Base-by-base conservation (phyloP, 2,797 vertebrate species). In the Sebastes matsubarae region DNA sequence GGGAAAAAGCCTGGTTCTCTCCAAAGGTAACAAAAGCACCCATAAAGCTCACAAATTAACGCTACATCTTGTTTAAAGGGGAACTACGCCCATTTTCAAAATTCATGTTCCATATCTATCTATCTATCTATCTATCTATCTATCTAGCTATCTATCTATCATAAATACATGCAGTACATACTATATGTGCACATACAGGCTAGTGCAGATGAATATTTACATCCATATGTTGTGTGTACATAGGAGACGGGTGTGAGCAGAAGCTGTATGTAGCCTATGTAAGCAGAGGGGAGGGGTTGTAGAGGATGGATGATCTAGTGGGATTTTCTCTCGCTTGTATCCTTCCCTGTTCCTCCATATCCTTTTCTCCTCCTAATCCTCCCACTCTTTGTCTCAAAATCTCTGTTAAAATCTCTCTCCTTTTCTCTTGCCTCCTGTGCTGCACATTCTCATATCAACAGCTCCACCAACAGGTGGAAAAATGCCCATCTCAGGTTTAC, bases 381-480 rank as follows among this genome's bases (percentile, higher is more conserved):
- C 77, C 83, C 66, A 66, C 70, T 89, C 89, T 93, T 92, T 90
- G 82, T 92, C 80, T 88, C 81, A 79, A 77, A 89, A 88, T 89
- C 84, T 91, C 78, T 79, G 30, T 70, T 82, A 24, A 82, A 75
- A 90, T 87, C 87, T 86, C 76, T 67, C 71, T 46, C 58, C 58
- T 50, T 50, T 52, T 70, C 71, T 84, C 70, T 32, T 68, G 25
- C 7, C 27, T 77, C 36, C 27, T 14, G 64, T n/a, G 24, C 66
- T 60, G 38, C 22, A 20, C 79, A 85, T 90, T 83, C 78, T 73
- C 72, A 80, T 65, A 68, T 72, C 93, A 95, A 95, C 91, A 96
- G 94, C 94, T 86, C 94, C 95, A 93, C 94, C 95, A 92, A 83
- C 88, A 93, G 95, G 94, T 92, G 34, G 65, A 34, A 68, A 85